phyloP scores from a whole-genome alignment of 1,140 invertebrate genomes.

The Pseudobourletiella spinata region DNA sequence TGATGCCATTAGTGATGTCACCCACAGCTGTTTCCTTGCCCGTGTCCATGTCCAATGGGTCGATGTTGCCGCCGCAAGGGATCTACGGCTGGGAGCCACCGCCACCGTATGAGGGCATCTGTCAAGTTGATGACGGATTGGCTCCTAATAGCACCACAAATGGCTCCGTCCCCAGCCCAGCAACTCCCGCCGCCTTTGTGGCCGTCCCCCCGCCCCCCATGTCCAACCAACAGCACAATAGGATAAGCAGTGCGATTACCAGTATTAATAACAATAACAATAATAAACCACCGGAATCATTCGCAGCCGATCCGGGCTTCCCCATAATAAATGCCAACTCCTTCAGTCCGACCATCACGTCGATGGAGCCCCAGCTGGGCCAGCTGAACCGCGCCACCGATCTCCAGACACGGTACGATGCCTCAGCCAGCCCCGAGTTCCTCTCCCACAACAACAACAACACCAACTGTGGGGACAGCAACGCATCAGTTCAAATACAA shows the following conservation, averaged over 20 bases:
- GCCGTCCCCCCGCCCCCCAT: background rate
- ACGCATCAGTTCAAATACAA: background rate
- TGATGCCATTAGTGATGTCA: conserved; percentile 29
- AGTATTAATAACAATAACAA: background rate
- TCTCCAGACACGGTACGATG: background rate
- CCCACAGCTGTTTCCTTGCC: conserved; percentile 6
- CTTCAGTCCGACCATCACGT: conserved; percentile 30
- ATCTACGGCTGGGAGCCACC: conserved; percentile 24
- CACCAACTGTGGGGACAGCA: background rate
- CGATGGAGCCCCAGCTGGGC: conserved; percentile 4
- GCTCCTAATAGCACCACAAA: background rate
- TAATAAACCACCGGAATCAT: background rate
- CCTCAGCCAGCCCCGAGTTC: too few relatives aligned
- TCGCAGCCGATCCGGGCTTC: background rate
- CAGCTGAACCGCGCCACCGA: background rate
- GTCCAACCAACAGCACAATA: background rate
- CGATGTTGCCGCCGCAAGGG: background rate
- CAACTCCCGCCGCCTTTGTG: background rate
- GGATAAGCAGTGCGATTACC: too few relatives aligned
- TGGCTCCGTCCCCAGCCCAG: background rate
- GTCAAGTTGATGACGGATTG: background rate
- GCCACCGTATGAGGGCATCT: conserved; percentile 20
- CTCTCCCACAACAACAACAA: too few relatives aligned
- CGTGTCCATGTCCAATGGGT: background rate
- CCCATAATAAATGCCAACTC: conserved; percentile 8